Base-by-base conservation (phyloP, 2,797 vertebrate genomes). In the Bradypus variegatus region DNA sequence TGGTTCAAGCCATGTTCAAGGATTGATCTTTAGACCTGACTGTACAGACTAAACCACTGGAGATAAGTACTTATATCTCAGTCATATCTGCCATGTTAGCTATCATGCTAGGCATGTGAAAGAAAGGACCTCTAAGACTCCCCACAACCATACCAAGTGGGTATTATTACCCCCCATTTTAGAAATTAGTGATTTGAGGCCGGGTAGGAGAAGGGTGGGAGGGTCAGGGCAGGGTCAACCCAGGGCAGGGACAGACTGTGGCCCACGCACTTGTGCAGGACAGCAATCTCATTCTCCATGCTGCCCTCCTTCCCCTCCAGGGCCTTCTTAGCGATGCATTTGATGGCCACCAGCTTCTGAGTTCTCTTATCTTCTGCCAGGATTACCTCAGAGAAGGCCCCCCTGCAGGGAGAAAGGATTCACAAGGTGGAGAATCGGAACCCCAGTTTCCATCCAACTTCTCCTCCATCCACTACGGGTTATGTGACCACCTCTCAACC, bases 281-380 rank as follows among this genome's bases (percentile, higher is more conserved):
- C 99, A 2, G 98, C 98, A 0, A 99, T 99, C 97, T 99, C 99
- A 0, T 99, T 99, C 96, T 99, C 99, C n/a, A 99, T 99, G 98
- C 98, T 99, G 97, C 98, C 99, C 96, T 99, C 99, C 86, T 99
- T 99, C 83, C 99, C 99, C 94, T 99, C 98, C 93, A 99, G 96
- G 0, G 99, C 99, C 96, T 99, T 99, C 98, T 99, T 99, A 77
- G 98, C 97, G 27, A 99, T 99, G 95, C 99, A 99, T 96, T 99
- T 99, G 97, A 99, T 98, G 67, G 99, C 99, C 96, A 99, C 99
- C 91, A 99, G 95, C 96, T 97, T 98, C 97, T 96, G 98, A 0
- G 98, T 99, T 80, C 97, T 98, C 97, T 98, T 99, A 97, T 99
- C 99, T 96, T 99, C 99, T 0, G 99, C 99, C 96, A 99, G 98